Conservation (phyloP, 2,113 vertebrate species). For the Taxidea taxus region DNA sequence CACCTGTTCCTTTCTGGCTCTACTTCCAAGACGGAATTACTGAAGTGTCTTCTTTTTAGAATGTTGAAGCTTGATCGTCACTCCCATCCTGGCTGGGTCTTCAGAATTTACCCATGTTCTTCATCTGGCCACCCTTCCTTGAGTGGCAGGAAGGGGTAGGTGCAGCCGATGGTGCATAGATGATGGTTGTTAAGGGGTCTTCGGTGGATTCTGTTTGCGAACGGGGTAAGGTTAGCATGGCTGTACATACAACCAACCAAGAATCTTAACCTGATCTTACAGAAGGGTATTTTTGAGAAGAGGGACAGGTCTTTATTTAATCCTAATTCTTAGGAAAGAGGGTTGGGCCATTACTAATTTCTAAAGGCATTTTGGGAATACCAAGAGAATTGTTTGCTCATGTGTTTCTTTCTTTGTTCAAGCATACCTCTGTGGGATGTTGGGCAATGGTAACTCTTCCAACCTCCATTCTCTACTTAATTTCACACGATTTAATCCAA, state of each 20-base stretch:
- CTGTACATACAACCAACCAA: neutral
- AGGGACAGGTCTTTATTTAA: neutral
- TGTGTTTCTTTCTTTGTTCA: neutral
- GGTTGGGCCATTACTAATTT: neutral
- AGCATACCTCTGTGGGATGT: neutral
- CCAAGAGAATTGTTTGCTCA: neutral
- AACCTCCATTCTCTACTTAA: neutral
- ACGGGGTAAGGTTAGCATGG: neutral
- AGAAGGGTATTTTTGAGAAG: neutral
- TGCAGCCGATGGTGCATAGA: neutral
- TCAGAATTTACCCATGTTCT: neutral
- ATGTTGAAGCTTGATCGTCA: neutral
- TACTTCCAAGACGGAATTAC: neutral
- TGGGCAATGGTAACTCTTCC: neutral
- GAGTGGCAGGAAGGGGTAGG: neutral
- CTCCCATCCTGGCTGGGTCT: neutral
- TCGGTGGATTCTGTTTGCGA: neutral
- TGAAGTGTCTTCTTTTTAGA: neutral
- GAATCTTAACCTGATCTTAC: neutral
- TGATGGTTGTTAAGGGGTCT: neutral
- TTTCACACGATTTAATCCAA: neutral
- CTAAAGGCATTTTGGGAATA: neutral
- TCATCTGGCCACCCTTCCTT: neutral
- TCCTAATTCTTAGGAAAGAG: neutral
- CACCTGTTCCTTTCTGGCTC: neutral